Base-by-base conservation (phyloP, 2,113 vertebrate species). In the Trochalopteron elliotii region DNA sequence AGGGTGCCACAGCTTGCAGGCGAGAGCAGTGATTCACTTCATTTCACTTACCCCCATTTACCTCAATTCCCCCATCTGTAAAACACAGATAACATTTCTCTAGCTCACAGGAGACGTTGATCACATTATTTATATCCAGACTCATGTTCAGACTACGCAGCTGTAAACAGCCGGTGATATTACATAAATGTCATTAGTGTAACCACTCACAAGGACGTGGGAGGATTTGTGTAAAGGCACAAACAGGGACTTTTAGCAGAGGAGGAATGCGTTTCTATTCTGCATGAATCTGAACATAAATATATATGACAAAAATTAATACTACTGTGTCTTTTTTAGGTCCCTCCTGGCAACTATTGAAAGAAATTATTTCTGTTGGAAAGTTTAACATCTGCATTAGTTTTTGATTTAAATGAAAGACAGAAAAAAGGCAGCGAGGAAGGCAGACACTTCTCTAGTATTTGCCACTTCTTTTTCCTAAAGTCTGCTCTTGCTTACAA, bases 141-240 rank as follows among this genome's bases (percentile, higher is more conserved):
- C 71, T 90, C 82, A 74, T 39, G 25, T 83, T 87, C 74, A 88
- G 75, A 69, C 78, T 77, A 87, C 2, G 21, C 87, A 85, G 84
- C 87, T 95, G 86, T 85, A 93, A 93, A 94, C 88, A 93, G 7
- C 59, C 80, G 67, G 71, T 3, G 10, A 61, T 77, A 71, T 74
- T 93, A 91, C 52, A 93, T 83, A 91, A 95, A 93, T 83, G 90
- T 67, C 91, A 74, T 93, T 85, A 91, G 63, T 72, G 52, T 64
- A 96, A 77, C 87, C 78, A 40, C 82, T 92, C 52, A 64, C 3
- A 23, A 65, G 59, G 83, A 77, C 0, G 45, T 86, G 64, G 93
- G 91, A 96, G 87, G 89, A 93, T 91, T 89, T 97, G 90, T 92
- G 75, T 57, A 80, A 90, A 77, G 78, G 70, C 89, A 80, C 77